Evolutionary conservation across 2,888 invertebrate species (phyloP).

Genomic region (Chironomus riparius): DNA sequence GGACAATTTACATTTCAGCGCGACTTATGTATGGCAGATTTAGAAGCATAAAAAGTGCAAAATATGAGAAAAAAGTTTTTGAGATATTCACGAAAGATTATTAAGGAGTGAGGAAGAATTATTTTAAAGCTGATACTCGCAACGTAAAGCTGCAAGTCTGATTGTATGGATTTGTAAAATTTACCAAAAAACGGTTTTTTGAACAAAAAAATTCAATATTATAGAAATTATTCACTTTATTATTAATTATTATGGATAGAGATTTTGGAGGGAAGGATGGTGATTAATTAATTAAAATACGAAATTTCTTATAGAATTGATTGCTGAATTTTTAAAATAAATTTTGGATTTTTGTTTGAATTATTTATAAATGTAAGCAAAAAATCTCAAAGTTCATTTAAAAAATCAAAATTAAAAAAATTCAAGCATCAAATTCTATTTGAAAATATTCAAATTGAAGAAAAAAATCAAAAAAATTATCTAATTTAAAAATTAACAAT

Average conservation of each 20-base stretch:
- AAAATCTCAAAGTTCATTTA: not conserved
- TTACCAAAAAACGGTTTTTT: too few relatives aligned
- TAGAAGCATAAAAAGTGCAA: not conserved
- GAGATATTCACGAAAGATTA: not conserved
- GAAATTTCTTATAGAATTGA: too few relatives aligned
- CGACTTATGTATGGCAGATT: not conserved
- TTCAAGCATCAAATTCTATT: not conserved
- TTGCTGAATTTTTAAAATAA: too few relatives aligned
- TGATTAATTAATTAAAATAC: too few relatives aligned
- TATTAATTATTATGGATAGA: too few relatives aligned
- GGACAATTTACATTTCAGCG: not conserved
- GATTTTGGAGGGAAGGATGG: too few relatives aligned
- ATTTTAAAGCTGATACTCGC: not conserved
- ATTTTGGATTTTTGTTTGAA: too few relatives aligned
- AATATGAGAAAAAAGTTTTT: not conserved
- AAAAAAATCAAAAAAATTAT: not conserved
- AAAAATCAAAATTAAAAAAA: too few relatives aligned
- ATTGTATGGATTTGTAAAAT: not conserved
- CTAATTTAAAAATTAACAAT: too few relatives aligned
- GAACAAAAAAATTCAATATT: too few relatives aligned
- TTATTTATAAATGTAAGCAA: too few relatives aligned
- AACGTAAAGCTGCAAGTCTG: not conserved
- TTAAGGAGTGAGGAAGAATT: not conserved
- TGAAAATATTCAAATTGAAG: not conserved
- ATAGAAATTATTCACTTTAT: too few relatives aligned